Evolutionary conservation across 2,888 invertebrate species (phyloP), one percentile per base, ranked within the genome.

Genomic region (Oligia fasciuncula): DNA sequence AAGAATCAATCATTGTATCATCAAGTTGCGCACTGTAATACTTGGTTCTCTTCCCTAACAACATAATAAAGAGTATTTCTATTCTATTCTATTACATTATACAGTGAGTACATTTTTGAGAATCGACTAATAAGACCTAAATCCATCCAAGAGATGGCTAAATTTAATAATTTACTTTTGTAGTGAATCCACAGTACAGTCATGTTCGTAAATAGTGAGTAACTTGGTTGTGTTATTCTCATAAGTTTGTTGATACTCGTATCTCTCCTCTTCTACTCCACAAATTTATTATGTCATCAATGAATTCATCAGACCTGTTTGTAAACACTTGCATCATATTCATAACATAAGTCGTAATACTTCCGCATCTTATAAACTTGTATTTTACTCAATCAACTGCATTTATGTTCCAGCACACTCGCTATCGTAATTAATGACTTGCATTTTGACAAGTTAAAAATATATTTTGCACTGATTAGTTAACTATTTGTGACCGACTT

Each of bases 281-380:
- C n/a, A 19, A 46, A 62, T 19, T 35, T 23, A 51, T 84, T 80
- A 71, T 35, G 35, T 80, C 70, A 83, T 68, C 43, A 68, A 71
- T 72, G 65, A 72, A 73, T 76, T 80, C 43, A 85, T 68, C 23
- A 49, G 14, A 79, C 40, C 23, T 43, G 62, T 81, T 76, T 69
- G 68, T 77, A 80, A 81, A 75, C 54, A 49, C 23, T 63, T 57
- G 23, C 60, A 23, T 84, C 49, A 60, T 29, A 29, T 29, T 29
- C 29, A 29, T 29, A 29, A 29, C 29, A 29, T 49, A 49, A 62
- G 1, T 65, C 49, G 63, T 60, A 60, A 51, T 60, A 35, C 43
- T 70, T 60, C 14, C 9, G 17, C 6, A 70, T 83, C 11, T n/a
- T 43, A n/a, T 9, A 66, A 70, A 66, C 29, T 60, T 23, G 70